Base-by-base conservation (phyloP, 1,140 invertebrate genomes). In the Plectrocnemia conspersa region DNA sequence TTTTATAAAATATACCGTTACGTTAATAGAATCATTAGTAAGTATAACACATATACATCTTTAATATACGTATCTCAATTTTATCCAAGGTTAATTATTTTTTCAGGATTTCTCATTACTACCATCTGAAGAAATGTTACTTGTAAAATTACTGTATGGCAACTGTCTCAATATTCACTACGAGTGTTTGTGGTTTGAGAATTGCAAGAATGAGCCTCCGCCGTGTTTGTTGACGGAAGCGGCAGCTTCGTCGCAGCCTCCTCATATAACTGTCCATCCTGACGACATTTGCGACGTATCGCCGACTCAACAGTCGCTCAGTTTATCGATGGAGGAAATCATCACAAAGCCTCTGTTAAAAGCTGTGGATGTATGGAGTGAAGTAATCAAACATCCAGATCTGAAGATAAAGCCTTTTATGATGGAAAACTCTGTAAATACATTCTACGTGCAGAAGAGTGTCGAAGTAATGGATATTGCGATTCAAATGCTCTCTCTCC, bases 221-320 rank as follows among this genome's bases (percentile, higher is more conserved):
- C 36, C 22, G 15, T 23, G 52, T 10, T 16, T 22, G 25, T 3
- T 7, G 19, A 40, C 23, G 4, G 13, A 11, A 18, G 32, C 21
- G 44, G 21, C 22, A 3, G 33, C 32, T 6, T 38, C 27, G 5
- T 15, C n/a, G 3, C n/a, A 42, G 10, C n/a, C 25, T 5, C 49
- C 15, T n/a, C 36, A 54, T 25, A 21, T 23, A 11, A n/a, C 45
- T 13, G 10, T 35, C 1, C 55, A 61, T 45, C 59, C 55, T 1
- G 59, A 61, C 18, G 59, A 61, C 29, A 42, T 25, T 16, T 61
- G 59, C 25, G 59, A 61, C 16, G 49, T 61, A 11, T 19, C 47
- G 11, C 55, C 59, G 1, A 52, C 59, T 11, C 59, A 58, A 22
- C 45, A 54, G 33, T 58, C 42, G 10, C 41, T 61, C 6, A 54